These are phyloP conservation scores for Odontocolon sp. DNA, from an alignment of 2,888 invertebrate species.

Conservation along the genomic window DNA sequence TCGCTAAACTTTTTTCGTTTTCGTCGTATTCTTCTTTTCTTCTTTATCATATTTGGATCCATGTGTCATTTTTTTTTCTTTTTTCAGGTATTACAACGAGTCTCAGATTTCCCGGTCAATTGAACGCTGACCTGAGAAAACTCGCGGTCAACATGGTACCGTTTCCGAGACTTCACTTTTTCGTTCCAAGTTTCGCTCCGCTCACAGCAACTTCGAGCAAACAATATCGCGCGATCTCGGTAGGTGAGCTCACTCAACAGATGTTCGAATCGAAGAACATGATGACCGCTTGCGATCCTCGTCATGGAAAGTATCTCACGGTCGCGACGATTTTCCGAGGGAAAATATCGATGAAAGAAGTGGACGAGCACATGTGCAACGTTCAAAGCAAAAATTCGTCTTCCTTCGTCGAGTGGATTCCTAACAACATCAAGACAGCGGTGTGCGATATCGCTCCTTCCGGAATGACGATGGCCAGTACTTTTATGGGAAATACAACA, in stretches of 20 bases:
- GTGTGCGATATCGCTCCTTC: conserved; percentile 86
- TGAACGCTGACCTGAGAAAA: too few species aligned
- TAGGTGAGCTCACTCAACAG: conserved; percentile 84
- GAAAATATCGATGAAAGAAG: conserved; percentile 83
- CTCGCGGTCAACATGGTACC: conserved; percentile 88
- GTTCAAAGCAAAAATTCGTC: conserved; percentile 80
- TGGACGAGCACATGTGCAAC: conserved; percentile 83
- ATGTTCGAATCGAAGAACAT: too few species aligned
- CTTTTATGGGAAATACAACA: conserved; percentile 84
- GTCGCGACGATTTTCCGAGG: conserved; percentile 84
- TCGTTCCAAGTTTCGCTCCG: conserved; percentile 82
- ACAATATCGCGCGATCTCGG: conserved; percentile 83
- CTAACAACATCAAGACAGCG: too few species aligned
- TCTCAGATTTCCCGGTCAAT: too few species aligned
- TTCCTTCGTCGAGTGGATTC: conserved; percentile 83
- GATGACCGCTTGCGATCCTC: conserved; percentile 84
- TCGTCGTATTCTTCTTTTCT: too few species aligned
- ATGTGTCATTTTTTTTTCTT: too few species aligned
- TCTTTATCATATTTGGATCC: too few species aligned
- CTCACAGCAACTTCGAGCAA: conserved; percentile 80
- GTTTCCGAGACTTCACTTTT: conserved; percentile 83
- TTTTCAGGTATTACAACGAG: too few species aligned
- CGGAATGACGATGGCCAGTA: conserved; percentile 84
- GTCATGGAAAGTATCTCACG: conserved; percentile 83
- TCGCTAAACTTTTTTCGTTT: too few species aligned